Conservation (phyloP, 2,888 invertebrate species). For the Pristionchus maxplancki region DNA sequence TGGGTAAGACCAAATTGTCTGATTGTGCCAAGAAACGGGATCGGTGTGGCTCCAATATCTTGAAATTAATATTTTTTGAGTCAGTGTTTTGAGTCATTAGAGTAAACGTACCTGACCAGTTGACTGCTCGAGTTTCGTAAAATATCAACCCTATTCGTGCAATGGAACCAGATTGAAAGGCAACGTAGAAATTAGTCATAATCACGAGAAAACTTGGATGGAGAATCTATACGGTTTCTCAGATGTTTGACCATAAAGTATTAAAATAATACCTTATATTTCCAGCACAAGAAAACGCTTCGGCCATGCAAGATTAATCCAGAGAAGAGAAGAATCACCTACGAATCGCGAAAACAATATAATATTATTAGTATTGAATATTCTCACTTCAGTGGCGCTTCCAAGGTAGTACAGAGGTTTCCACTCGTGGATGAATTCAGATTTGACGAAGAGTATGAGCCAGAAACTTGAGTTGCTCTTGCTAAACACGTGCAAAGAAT, state of each 20-base stretch:
- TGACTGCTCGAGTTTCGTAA: neutral
- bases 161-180: neutral
- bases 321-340: neutral
- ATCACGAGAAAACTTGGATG: constrained; percentile 6
- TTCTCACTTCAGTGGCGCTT: neutral
- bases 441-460: neutral
- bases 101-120: neutral
- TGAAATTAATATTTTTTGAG: neutral
- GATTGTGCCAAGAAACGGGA: neutral
- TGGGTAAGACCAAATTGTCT: neutral
- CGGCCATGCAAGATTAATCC: neutral
- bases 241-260: too few species aligned
- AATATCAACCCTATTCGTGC: neutral
- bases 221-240: neutral
- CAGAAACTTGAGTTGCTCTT: neutral
- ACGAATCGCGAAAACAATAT: too few species aligned
- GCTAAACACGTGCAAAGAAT: neutral
- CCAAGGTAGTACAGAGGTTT: neutral
- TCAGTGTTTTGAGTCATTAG: neutral
- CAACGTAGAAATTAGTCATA: neutral
- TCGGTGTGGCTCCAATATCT: neutral
- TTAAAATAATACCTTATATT: neutral
- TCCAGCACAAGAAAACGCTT: neutral
- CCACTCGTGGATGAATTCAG: neutral
- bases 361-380: neutral